A percentile compares a stretch with the other conserved stretches of the same genome.
These are phyloP conservation scores for Phoenoteleia sp. DNA, from an alignment of 2,888 invertebrate genomes.

Conservation along the genomic window DNA sequence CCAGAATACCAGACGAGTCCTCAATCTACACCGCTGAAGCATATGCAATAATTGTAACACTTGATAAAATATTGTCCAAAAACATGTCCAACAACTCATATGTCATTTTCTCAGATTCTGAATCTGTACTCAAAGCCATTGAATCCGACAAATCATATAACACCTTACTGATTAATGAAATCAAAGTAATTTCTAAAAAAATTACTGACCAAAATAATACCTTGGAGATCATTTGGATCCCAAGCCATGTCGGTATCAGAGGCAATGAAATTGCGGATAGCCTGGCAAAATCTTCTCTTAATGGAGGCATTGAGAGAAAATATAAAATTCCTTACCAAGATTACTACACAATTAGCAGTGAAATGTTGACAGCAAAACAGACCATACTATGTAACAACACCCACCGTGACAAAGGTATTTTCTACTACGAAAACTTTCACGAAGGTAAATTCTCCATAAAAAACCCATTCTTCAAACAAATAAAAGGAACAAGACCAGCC, in stretches of 20 bases:
- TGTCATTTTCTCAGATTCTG: conserved; percentile 8
- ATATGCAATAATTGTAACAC: not conserved
- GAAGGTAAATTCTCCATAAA: too few relatives aligned
- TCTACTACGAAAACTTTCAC: too few relatives aligned
- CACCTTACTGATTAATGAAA: conserved; percentile 3
- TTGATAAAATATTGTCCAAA: too few relatives aligned
- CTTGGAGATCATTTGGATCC: conserved; percentile 1
- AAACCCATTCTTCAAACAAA: too few relatives aligned
- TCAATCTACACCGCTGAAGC: conserved; percentile 24
- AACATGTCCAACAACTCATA: not conserved
- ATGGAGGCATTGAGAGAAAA: not conserved
- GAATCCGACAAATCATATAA: not conserved
- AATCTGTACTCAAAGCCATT: not conserved
- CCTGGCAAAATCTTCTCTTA: not conserved
- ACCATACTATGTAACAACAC: too few relatives aligned
- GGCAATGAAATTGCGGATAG: conserved; percentile 13
- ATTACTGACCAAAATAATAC: not conserved
- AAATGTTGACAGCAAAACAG: too few relatives aligned
- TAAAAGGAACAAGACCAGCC: too few relatives aligned
- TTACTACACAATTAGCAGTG: too few relatives aligned
- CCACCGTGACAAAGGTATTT: too few relatives aligned
- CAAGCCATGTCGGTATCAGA: not conserved
- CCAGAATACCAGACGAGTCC: not conserved
- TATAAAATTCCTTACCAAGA: not conserved
- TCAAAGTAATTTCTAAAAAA: not conserved